A percentile compares a stretch with the other conserved stretches of the same genome.
Evolutionary conservation across 2,113 vertebrate genomes (phyloP).

Genomic region (Festucalex cinctus): DNA sequence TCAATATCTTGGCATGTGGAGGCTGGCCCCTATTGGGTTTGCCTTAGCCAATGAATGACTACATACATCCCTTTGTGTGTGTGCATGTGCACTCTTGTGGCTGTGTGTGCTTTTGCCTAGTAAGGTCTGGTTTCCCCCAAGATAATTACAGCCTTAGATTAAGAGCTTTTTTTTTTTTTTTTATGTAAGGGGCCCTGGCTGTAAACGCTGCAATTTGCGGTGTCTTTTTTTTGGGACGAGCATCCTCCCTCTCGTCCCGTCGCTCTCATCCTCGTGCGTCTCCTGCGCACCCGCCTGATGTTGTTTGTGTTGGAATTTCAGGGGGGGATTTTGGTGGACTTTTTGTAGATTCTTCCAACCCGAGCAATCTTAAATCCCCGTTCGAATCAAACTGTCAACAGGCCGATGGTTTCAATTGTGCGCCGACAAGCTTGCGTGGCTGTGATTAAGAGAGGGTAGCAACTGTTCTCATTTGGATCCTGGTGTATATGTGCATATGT

Average conservation of each 20-base stretch:
- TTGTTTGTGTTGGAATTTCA: constrained; percentile 26
- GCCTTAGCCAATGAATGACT: too few relatives aligned
- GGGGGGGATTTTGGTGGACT: constrained; percentile 32
- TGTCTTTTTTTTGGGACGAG: constrained; percentile 51
- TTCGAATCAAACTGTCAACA: background rate
- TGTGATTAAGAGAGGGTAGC: background rate
- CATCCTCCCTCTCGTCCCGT: constrained; percentile 50
- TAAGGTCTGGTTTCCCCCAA: constrained; percentile 63
- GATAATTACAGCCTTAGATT: constrained; percentile 78
- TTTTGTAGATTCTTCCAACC: constrained; percentile 28
- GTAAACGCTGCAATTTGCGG: constrained; percentile 72
- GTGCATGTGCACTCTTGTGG: background rate
- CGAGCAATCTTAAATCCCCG: background rate
- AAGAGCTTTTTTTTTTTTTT: constrained; percentile 64
- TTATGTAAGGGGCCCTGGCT: constrained; percentile 45
- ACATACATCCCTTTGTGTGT: background rate
- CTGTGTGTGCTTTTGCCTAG: constrained; percentile 62
- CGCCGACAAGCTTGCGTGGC: constrained; percentile 2
- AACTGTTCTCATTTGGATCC: background rate
- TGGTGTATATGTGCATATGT: constrained; percentile 58
- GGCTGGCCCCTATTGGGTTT: too few relatives aligned
- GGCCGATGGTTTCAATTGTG: background rate
- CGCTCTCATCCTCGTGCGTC: constrained; percentile 39
- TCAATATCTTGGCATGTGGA: too few relatives aligned
- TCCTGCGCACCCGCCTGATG: constrained; percentile 15